These are phyloP conservation scores for Heliothis peltigera DNA, from an alignment of 2,888 invertebrate species.

Conservation along the genomic window DNA sequence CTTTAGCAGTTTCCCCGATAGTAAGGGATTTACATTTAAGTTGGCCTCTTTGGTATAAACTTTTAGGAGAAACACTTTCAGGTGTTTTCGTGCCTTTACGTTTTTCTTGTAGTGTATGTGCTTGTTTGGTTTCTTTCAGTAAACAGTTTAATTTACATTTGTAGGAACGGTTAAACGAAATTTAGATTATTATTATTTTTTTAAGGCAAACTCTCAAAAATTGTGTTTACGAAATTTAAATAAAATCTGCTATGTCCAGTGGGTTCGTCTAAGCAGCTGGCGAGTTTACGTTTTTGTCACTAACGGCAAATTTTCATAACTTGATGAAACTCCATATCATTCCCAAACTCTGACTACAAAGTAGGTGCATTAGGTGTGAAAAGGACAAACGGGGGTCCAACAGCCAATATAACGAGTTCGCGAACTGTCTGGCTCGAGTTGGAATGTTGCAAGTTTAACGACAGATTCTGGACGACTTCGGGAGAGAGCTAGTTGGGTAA, in stretches of 20 bases:
- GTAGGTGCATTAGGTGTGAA: constrained; percentile 63
- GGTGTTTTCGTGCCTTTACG: constrained; percentile 35
- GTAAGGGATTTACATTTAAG: constrained; percentile 63
- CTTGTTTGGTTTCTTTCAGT: constrained; percentile 15
- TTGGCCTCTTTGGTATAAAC: constrained; percentile 44
- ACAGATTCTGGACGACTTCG: constrained; percentile 72
- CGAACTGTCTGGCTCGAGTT: constrained; percentile 70
- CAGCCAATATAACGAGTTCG: constrained; percentile 75
- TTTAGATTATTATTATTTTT: no score
- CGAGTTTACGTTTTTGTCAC: no score
- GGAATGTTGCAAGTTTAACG: constrained; percentile 76
- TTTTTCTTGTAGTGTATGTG: no score
- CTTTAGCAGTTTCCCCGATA: constrained; percentile 61
- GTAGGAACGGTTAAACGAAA: constrained; percentile 5
- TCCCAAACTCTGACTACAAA: constrained; percentile 22
- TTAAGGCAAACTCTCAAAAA: no score
- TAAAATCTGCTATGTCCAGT: not conserved
- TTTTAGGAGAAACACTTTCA: constrained; percentile 40
- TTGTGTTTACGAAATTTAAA: not conserved
- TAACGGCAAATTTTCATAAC: not conserved
- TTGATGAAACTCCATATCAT: not conserved
- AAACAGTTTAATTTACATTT: constrained; percentile 22
- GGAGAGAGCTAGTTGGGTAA: constrained; percentile 55
- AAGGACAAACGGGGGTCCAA: constrained; percentile 67
- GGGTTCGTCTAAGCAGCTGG: no score